Evolutionary conservation across 2,888 invertebrate species (phyloP), one percentile per base, ranked within the genome.

Genomic region (Zhengitettix transpicula): DNA sequence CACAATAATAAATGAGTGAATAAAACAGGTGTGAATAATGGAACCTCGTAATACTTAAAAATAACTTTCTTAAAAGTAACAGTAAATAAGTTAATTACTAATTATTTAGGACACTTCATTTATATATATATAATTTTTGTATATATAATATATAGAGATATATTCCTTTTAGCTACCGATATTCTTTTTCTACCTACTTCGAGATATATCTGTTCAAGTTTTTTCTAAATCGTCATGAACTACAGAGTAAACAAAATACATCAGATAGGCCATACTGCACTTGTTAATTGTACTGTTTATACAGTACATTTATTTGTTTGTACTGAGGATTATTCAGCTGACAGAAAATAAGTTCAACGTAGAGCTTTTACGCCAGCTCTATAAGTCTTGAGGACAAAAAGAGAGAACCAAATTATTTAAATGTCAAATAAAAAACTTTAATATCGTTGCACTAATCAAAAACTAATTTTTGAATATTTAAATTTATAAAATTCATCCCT

Each of bases 161-260:
- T 62, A 61, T 63, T 60, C 58, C 58, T 60, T 63, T 64, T 59
- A 60, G 62, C 64, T 65, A 65, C 64, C 64, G 63, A 65, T 58
- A 60, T 60, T 53, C 58, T 61, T 58, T 58, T 62, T 56, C 64
- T 62, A 62, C 60, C 56, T 58, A 53, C 54, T 59, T 59, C 62
- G 57, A 28, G 57, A 57, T 56, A 59, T 51, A 58, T 59, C 58
- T 61, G 60, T 58, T 62, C 58, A 60, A 58, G 58, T 62, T 61
- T 59, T 60, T 59, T 61, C 63, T 62, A 62, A 62, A 64, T 62
- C 61, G 61, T 60, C 55, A 52, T 58, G 55, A 57, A 59, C 61
- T 59, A 61, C 58, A 59, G 57, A 61, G 42, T 59, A 51, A 61
- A 61, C 59, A 60, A 63, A 63, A 60, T 47, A 61, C 55, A 57